Base-by-base conservation (phyloP, 2,797 vertebrate species). In the Poecilia velifera region DNA sequence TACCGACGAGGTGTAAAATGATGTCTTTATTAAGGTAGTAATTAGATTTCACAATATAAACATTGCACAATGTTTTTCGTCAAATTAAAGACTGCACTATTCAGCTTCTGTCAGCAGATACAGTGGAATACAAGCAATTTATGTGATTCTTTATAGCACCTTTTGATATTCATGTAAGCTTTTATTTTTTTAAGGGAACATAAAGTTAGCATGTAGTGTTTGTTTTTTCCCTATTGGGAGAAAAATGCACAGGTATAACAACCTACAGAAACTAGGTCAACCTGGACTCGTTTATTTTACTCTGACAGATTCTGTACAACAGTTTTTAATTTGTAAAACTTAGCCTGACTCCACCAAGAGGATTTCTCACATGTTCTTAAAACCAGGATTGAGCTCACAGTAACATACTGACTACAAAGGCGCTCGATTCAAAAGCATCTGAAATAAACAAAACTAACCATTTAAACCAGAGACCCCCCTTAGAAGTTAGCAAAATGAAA, bases 401-500 rank as follows among this genome's bases (percentile, higher is more conserved):
- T 41, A 25, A 39, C 22, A 41, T 39, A 25, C 64, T 68, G 62
- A 36, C 62, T 41, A 72, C n/a, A 28, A 16, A 45, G 8, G 25
- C 3, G 14, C 13, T 28, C 1, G 6, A 71, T 28, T n/a, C 5
- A 12, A n/a, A n/a, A 71, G 41, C 13, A n/a, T n/a, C 16, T 6
- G 28, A 72, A 46, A 71, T 18, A 71, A 62, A 25, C 36, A 25
- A 41, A 43, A 25, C 22, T 14, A 70, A 70, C 12, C 22, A 25
- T 41, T 41, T 77, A 22, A 75, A 28, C 66, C 4, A 28, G 12
- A 34, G 14, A 41, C 53, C 53, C 47, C 41, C 51, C 83, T 74
- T 5, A 28, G 73, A 72, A 66, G 57, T 76, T 76, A 6, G 16
- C 53, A 18, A 76, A 57, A 39, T 25, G 3, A 76, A 75, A 55